Base-by-base conservation (phyloP, 2,888 invertebrate species). In the Dryocosmus kuriphilus region DNA sequence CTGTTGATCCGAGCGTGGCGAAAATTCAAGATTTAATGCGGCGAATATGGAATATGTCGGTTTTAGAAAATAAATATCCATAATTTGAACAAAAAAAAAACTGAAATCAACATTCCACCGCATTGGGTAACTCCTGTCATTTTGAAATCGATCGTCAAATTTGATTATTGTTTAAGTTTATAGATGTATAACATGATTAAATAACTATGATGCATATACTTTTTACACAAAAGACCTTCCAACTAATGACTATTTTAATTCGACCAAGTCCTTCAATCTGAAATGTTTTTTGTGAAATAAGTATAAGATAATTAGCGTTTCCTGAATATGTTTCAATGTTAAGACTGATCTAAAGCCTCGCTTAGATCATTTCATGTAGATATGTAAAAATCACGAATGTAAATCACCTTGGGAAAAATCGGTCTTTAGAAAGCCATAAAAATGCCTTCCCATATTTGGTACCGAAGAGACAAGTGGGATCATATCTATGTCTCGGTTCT, bases 381-480 rank as follows among this genome's bases (percentile, higher is more conserved):
- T 41, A 67, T 30, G 65, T 32, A 63, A 35, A 67, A 76, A 71
- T 9, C 19, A 27, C 16, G 35, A 73, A 77, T 38, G 51, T 55
- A 76, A 65, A 46, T 61, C 27, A 22, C 6, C n/a, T 46, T 30
- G 30, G 19, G 9, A 77, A 46, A 77, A 73, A 61, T 24, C 57
- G 60, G 35, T 63, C n/a, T 75, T 16, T 5, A 67, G 24, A 55
- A 67, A 19, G 16, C 27, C 38, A 38, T 27, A 71, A 41, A 57
- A 57, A 32, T 60, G 24, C 24, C 16, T 9, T 24, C 9, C 77
- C 67, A 51, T 73, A 61, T 55, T 71, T 38, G 71, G 71, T 4
- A 51, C 46, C 71, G 51, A 71, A 71, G 65, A 65, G 41, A 65
- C 65, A 65, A 65, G 38, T 41, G 27, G 51, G 51, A 71, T 51